Evolutionary conservation across 1,140 invertebrate species (phyloP).

Genomic region (Psilanteris sp.): DNA sequence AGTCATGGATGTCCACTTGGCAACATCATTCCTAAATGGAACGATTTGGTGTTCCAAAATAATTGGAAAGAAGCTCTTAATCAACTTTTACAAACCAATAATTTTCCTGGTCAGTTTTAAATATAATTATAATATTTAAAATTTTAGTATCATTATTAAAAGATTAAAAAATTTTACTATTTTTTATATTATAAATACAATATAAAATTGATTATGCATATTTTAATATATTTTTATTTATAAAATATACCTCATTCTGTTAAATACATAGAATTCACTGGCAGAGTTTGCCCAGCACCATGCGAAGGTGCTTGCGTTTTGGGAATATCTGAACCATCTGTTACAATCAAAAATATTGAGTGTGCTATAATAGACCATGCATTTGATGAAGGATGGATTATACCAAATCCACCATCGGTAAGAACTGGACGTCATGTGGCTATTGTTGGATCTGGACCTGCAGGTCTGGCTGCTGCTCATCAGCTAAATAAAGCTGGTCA

Average conservation of each 20-base stretch:
- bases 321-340: conserved; percentile 96
- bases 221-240: too few relatives aligned
- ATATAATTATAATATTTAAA: neutral
- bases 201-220: too few relatives aligned
- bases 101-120: conserved; percentile 90
- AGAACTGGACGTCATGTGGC: conserved; percentile 93
- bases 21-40: conserved; percentile 99
- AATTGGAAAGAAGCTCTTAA: conserved; percentile 98
- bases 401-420: conserved; percentile 84
- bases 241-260: too few relatives aligned
- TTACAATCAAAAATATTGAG: conserved; percentile 99
- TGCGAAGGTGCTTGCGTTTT: conserved; percentile 99
- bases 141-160: too few relatives aligned
- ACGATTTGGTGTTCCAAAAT: conserved; percentile 95
- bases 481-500: conserved; percentile 96
- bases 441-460: conserved; percentile 96
- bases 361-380: conserved; percentile 99
- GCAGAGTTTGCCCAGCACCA: conserved; percentile 98
- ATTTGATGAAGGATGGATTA: conserved; percentile 98
- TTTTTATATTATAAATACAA: neutral
- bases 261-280: conserved; percentile 94
- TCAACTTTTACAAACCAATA: conserved; percentile 98
- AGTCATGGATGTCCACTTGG: conserved; percentile 97
- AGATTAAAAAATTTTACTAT: too few relatives aligned
- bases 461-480: conserved; percentile 97